Base-by-base conservation (phyloP, 2,113 vertebrate genomes). In the Nothocercus nigrocapillus region DNA sequence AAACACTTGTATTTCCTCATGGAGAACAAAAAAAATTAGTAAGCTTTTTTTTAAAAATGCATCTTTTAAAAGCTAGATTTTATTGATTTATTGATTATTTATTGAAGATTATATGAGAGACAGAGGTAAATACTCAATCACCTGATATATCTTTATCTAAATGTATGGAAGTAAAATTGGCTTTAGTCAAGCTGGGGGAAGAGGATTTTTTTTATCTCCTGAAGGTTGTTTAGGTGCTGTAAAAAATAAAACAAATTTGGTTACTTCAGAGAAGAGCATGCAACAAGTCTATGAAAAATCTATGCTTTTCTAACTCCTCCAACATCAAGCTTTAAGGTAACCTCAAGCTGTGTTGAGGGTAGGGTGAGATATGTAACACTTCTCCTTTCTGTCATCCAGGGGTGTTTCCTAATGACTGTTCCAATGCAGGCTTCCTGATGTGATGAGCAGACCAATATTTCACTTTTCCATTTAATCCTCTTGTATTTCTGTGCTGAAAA, bases 1-100 rank as follows among this genome's bases (percentile, higher is more conserved):
- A 95, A 94, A 91, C 89, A 85, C 75, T 91, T 91, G 90, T 94
- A 93, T 93, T 94, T 95, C 59, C 30, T 85, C 77, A 72, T n/a
- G 34, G 64, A 88, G 13, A 61, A 44, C 44, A 17, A 44, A 44
- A 44, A 14, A 73, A 79, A 38, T 51, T 88, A 83, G 22, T 88
- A 58, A 58, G 28, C 54, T 30, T 58, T 58, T 58, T 27, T 36
- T 36, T 36, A 30, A 58, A 56, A 58, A 58, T 32, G 18, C 18
- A 32, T 17, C 54, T 30, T 56, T 90, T 88, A 68, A 91, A 89
- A 93, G 21, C 68, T 96, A 38, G 92, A 80, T 93, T 97, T 94
- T 86, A 90, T 22, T 49, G 49, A 49, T 49, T 20, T 47, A 20
- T 82, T 83, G 27, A 69, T 91, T 95, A 78, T 92, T 93, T 92